A percentile compares a stretch with the other conserved stretches of the same genome.
Conservation (phyloP, 2,888 invertebrate species). For the Tuberolachnus salignus region DNA sequence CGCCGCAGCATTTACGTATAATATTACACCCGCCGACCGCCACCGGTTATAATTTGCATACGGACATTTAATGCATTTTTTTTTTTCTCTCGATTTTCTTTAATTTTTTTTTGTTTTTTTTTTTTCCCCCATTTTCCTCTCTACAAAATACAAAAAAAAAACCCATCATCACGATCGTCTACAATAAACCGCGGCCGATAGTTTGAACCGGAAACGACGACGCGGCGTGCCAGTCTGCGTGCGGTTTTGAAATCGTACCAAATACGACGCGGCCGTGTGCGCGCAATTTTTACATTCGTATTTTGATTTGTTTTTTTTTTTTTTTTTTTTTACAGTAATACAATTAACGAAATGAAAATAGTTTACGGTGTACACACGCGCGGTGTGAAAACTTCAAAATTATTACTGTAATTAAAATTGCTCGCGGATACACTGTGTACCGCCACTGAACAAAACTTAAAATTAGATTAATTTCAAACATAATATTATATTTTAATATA, state of each 20-base stretch:
- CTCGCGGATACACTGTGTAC: not conserved
- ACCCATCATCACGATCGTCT: no score
- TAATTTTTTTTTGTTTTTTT: no score
- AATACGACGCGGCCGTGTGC: no score
- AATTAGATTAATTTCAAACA: not conserved
- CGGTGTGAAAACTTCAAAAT: not conserved
- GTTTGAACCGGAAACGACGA: slow-evolving; percentile 6
- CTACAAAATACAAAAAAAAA: no score
- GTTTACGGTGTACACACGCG: no score
- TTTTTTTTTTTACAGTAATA: not conserved
- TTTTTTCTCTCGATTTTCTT: not conserved
- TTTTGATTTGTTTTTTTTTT: slow-evolving; percentile 4
- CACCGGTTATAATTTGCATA: not conserved
- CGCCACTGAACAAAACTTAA: not conserved
- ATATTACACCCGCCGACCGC: no score
- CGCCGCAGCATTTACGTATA: not conserved
- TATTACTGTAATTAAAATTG: not conserved
- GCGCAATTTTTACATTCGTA: not conserved
- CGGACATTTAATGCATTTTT: not conserved
- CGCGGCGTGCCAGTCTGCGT: no score
- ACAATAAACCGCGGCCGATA: slow-evolving; percentile 21
- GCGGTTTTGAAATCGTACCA: no score
- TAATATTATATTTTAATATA: slow-evolving; percentile 8
- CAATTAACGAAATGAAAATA: no score
- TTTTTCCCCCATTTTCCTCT: no score